A percentile compares a stretch with the other conserved stretches of the same genome.
phyloP scores from a whole-genome alignment of 2,113 vertebrate species.

The Neotoma lepida region DNA sequence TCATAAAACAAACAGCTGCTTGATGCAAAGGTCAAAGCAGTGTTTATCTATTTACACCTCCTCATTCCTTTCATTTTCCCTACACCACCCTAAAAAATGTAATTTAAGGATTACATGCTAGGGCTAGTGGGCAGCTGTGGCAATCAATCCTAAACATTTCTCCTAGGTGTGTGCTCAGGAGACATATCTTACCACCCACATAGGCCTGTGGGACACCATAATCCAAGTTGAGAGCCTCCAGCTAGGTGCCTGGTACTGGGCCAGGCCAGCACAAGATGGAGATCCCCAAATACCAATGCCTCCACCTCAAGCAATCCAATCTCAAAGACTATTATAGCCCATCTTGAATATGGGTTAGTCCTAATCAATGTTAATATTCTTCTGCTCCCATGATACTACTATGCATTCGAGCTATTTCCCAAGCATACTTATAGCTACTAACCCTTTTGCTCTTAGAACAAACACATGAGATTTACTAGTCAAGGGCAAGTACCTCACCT shows the following conservation, averaged over 20 bases:
- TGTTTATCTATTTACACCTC: neutral
- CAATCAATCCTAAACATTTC: neutral
- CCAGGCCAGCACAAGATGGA: constrained; percentile 37
- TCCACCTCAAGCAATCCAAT: neutral
- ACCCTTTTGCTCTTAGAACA: neutral
- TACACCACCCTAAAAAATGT: constrained; percentile 39
- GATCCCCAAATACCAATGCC: constrained; percentile 1
- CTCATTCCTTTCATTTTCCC: constrained; percentile 44
- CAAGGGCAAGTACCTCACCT: neutral
- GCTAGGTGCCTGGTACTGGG: neutral
- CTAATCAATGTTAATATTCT: neutral
- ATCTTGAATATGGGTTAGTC: neutral
- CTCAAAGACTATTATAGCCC: neutral
- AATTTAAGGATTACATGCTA: neutral
- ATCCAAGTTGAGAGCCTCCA: neutral
- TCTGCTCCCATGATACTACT: neutral
- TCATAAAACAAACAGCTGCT: neutral
- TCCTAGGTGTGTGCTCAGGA: neutral
- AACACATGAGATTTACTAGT: neutral
- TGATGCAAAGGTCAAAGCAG: neutral
- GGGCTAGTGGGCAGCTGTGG: neutral
- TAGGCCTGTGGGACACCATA: neutral
- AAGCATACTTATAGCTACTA: neutral
- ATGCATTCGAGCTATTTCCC: neutral
- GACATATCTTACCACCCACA: neutral